These are phyloP conservation scores for Acleris cristana DNA, from an alignment of 2,888 invertebrate genomes.

Conservation along the genomic window DNA sequence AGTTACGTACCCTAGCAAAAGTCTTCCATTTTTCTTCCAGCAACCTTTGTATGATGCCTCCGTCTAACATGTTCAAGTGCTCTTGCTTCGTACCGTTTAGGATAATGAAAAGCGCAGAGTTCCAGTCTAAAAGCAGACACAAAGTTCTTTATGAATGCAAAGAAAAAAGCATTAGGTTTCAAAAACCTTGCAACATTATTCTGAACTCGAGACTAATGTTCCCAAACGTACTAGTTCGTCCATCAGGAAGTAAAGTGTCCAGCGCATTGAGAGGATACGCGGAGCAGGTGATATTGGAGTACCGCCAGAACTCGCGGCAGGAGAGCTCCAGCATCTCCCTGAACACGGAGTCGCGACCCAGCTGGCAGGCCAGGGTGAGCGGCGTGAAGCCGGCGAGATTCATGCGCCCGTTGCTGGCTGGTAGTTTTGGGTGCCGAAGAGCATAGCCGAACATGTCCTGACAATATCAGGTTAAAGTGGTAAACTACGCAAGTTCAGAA, in stretches of 20 bases:
- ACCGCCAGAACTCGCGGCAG: slow-evolving; percentile 98
- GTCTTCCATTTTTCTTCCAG: slow-evolving; percentile 99
- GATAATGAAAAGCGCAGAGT: slow-evolving; percentile 98
- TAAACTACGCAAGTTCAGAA: background rate
- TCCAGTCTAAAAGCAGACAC: slow-evolving; percentile 91
- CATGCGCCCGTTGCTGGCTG: slow-evolving; percentile 95
- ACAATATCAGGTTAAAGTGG: slow-evolving; percentile 18
- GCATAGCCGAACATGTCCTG: slow-evolving; percentile 99
- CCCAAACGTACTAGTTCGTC: slow-evolving; percentile 92
- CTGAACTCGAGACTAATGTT: background rate
- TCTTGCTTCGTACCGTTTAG: slow-evolving; percentile 98
- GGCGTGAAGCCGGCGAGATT: slow-evolving; percentile 97
- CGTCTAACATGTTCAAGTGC: slow-evolving; percentile 99
- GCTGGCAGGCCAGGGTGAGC: slow-evolving; percentile 96
- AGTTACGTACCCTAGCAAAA: slow-evolving; percentile 91
- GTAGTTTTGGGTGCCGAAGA: slow-evolving; percentile 95
- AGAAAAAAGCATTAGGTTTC: no score
- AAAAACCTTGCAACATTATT: no score
- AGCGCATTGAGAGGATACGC: slow-evolving; percentile 98
- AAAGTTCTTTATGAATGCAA: slow-evolving; percentile 24
- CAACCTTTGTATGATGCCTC: slow-evolving; percentile 98
- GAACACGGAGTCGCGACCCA: slow-evolving; percentile 98
- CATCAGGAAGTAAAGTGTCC: slow-evolving; percentile 97
- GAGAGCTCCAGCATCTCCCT: slow-evolving; percentile 98
- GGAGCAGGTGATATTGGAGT: slow-evolving; percentile 99